phyloP scores from a whole-genome alignment of 2,888 invertebrate genomes.

The Aspidiotus destructor region DNA sequence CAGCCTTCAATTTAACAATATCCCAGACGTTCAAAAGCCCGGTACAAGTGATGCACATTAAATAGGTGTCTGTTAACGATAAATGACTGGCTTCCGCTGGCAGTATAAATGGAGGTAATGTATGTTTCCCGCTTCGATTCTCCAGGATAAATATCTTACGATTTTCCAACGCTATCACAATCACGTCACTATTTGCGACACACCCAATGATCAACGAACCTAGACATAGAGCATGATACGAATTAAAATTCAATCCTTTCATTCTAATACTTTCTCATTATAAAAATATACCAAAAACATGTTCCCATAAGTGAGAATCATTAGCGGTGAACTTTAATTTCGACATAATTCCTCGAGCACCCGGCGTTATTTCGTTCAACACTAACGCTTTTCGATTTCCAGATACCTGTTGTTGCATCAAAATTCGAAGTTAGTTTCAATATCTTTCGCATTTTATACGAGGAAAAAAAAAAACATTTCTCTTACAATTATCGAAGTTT shows the following conservation, averaged over 20 bases:
- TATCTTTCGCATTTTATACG: too few species aligned
- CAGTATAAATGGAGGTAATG: conserved; percentile 49
- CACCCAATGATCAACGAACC: conserved; percentile 54
- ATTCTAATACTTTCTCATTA: background rate
- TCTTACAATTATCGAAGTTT: conserved; percentile 15
- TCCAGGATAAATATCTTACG: conserved; percentile 55
- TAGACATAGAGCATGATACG: conserved; percentile 37
- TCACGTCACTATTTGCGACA: conserved; percentile 51
- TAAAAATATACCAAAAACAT: conserved; percentile 35
- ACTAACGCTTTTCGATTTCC: conserved; percentile 16
- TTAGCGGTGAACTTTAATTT: conserved; percentile 31
- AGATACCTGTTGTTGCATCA: conserved; percentile 12
- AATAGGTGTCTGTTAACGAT: conserved; percentile 44
- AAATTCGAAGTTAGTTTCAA: conserved; percentile 6
- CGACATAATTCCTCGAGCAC: conserved; percentile 40
- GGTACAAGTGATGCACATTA: conserved; percentile 36
- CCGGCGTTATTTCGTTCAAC: conserved; percentile 47
- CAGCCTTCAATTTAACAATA: conserved; percentile 68
- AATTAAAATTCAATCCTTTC: background rate
- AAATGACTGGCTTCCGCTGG: conserved; percentile 47
- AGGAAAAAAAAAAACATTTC: too few species aligned
- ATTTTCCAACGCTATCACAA: conserved; percentile 59
- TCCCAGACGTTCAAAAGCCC: conserved; percentile 96
- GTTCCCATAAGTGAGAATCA: conserved; percentile 36
- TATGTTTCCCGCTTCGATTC: conserved; percentile 45